Base-by-base conservation (phyloP, 2,797 vertebrate genomes). In the Merluccius polli region DNA sequence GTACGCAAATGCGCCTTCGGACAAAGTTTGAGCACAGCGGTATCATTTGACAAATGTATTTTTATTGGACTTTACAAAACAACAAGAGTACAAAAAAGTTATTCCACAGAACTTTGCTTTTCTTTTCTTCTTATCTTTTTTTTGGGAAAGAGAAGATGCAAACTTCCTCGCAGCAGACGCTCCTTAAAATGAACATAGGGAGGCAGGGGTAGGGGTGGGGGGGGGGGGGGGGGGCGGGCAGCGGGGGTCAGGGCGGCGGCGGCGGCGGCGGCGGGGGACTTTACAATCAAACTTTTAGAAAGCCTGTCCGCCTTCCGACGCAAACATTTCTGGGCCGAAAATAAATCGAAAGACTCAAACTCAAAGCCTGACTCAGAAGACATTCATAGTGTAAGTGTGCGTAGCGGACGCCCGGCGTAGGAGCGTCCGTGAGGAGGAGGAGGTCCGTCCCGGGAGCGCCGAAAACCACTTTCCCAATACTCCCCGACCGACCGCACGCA, bases 41-140 rank as follows among this genome's bases (percentile, higher is more conserved):
- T 27, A 72, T 80, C 75, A 75, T 82, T 94, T 92, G 92, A 88
- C 92, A 93, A 93, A 93, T 93, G 85, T 88, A 86, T 89, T 94
- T 69, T 95, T 94, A 94, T 92, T 95, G 87, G 91, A 93, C 93
- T 92, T 93, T 94, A 94, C 93, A 94, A 95, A 94, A 94, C 93
- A 91, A 91, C 92, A 91, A 92, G 90, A 92, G 93, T 94, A 94
- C 92, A 93, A 94, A 95, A 89, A 94, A 91, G 89, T 93, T 90
- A 92, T 91, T 88, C 89, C 85, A 92, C 90, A 88, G 88, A 92
- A 89, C 87, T 76, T 67, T 86, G 88, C 85, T 69, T 29, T 69
- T 69, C 27, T 69, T 69, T 7, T 69, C 48, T 72, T 72, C 65
- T 82, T 80, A 85, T 78, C 78, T 73, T 89, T 88, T 76, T 73